A percentile compares a stretch with the other conserved stretches of the same genome.
Conservation (phyloP, 2,888 invertebrate species). For the Drosophila imparisetae region DNA sequence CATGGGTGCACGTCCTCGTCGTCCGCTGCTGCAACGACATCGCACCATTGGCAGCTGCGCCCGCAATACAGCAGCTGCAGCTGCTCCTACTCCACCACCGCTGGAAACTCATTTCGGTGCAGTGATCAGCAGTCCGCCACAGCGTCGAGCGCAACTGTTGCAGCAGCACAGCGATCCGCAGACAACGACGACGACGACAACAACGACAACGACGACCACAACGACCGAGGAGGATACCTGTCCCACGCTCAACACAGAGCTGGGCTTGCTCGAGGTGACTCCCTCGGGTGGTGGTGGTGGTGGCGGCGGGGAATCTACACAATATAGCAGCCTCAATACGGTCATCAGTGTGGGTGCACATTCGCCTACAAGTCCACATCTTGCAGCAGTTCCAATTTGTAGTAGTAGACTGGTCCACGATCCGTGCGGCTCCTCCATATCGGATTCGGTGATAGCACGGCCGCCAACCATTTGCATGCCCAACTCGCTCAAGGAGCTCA, state of each 20-base stretch:
- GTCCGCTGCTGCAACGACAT: slow-evolving; percentile 81
- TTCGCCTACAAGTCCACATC: slow-evolving; percentile 66
- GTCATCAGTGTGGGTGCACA: slow-evolving; percentile 76
- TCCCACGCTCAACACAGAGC: slow-evolving; percentile 83
- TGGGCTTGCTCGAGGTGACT: slow-evolving; percentile 63
- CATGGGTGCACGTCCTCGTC: slow-evolving; percentile 63
- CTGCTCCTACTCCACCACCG: slow-evolving; percentile 65
- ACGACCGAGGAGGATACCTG: slow-evolving; percentile 83
- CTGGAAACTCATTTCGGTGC: slow-evolving; percentile 83
- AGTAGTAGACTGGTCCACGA: slow-evolving; percentile 68
- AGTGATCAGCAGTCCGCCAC: slow-evolving; percentile 76
- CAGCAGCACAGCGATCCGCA: slow-evolving; percentile 84
- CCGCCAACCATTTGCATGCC: slow-evolving; percentile 82
- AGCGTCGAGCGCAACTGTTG: slow-evolving; percentile 78
- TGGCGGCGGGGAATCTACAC: slow-evolving; percentile 70
- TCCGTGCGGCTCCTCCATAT: slow-evolving; percentile 81
- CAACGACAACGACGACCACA: slow-evolving; percentile 76
- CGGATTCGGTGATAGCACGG: slow-evolving; percentile 76
- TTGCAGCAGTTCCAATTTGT: slow-evolving; percentile 21
- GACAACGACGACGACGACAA: slow-evolving; percentile 74
- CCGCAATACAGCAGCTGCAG: slow-evolving; percentile 70
- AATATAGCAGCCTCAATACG: slow-evolving; percentile 81
- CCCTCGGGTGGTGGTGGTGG: slow-evolving; percentile 20
- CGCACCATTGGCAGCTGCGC: slow-evolving; percentile 81
- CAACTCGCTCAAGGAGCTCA: slow-evolving; percentile 82